Evolutionary conservation across 2,113 vertebrate genomes (phyloP).

Genomic region (Microcebus griseorufus): DNA sequence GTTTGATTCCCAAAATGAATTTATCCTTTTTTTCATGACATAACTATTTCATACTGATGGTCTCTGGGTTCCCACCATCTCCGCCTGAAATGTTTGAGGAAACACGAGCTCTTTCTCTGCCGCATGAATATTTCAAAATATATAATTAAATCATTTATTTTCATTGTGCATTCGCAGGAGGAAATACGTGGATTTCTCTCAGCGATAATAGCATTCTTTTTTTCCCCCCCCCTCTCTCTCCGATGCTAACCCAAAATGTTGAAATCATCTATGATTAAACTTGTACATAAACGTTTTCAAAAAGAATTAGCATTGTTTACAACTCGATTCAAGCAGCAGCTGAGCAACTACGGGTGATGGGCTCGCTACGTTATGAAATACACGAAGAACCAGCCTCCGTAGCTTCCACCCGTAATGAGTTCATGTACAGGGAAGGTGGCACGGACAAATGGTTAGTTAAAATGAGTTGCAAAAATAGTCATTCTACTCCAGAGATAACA

Average conservation of each 20-base stretch:
- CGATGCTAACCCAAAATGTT: too few species aligned
- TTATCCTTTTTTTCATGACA: background rate
- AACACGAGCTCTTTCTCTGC: background rate
- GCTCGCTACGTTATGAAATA: background rate
- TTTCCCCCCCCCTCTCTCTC: too few species aligned
- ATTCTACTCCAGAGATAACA: background rate
- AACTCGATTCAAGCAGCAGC: too few species aligned
- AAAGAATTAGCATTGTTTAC: background rate
- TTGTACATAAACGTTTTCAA: background rate
- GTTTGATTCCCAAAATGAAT: background rate
- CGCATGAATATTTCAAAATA: background rate
- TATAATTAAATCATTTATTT: background rate
- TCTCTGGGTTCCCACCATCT: background rate
- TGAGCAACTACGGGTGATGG: background rate
- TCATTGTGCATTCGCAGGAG: background rate
- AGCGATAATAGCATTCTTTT: background rate
- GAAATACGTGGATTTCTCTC: background rate
- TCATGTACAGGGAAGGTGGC: background rate
- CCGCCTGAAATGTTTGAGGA: background rate
- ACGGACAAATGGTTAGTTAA: background rate
- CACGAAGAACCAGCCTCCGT: fast-evolving
- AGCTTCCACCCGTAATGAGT: background rate
- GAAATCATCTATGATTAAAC: background rate
- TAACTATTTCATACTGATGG: background rate
- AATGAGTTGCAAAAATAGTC: background rate